phyloP scores from a whole-genome alignment of 2,113 vertebrate species.

The Probosciger aterrimus region DNA sequence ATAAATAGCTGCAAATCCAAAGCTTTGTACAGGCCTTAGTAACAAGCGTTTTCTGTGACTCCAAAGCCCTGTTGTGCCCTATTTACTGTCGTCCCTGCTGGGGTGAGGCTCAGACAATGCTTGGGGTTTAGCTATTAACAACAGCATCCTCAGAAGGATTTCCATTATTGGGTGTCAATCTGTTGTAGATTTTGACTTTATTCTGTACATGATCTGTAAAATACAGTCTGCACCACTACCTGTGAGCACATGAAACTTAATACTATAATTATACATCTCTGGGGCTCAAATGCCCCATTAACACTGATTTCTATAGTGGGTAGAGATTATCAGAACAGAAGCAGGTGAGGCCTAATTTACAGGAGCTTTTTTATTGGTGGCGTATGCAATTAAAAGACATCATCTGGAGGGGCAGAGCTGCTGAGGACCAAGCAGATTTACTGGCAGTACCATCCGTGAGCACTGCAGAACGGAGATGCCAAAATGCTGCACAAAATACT shows the following conservation, averaged over 20 bases:
- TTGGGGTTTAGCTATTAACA: background rate
- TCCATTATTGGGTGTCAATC: slow-evolving; percentile 49
- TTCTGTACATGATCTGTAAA: slow-evolving; percentile 51
- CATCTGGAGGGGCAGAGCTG: background rate
- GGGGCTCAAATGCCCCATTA: slow-evolving; percentile 74
- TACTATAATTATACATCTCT: slow-evolving; percentile 78
- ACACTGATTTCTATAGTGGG: slow-evolving; percentile 65
- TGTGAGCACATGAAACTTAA: slow-evolving; percentile 70
- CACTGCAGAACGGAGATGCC: background rate
- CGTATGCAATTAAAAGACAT: slow-evolving; percentile 19
- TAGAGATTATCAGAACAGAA: slow-evolving; percentile 66
- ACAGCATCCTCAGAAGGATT: slow-evolving; percentile 52
- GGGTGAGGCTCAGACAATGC: background rate
- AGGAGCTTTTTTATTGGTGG: slow-evolving; percentile 38
- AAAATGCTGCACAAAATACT: background rate
- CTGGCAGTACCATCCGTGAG: background rate
- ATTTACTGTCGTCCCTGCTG: background rate
- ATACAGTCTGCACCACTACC: slow-evolving; percentile 52
- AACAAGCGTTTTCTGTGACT: background rate
- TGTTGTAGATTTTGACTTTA: slow-evolving; percentile 67
- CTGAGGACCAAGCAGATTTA: background rate
- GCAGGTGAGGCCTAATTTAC: slow-evolving; percentile 74
- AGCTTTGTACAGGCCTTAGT: background rate
- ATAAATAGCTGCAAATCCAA: background rate
- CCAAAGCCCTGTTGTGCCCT: background rate